These are phyloP conservation scores for Magallana ariakensis DNA, from an alignment of 1,140 invertebrate species.

Conservation along the genomic window DNA sequence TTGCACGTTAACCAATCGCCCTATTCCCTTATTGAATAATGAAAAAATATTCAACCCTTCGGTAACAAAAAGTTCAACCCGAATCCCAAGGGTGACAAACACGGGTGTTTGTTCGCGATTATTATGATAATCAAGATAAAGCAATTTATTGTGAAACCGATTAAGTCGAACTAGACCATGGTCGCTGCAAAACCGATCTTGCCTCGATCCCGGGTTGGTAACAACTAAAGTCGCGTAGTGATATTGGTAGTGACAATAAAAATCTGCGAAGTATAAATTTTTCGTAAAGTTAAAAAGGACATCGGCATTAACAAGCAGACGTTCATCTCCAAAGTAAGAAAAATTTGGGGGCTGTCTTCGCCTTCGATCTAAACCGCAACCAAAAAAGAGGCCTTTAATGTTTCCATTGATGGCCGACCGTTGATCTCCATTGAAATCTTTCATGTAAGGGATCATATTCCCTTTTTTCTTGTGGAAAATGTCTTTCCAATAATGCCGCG, in stretches of 20 bases:
- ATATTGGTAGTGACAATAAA: slow-evolving; percentile 58
- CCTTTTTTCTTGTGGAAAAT: slow-evolving; percentile 49
- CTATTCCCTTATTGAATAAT: background rate
- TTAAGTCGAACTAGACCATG: background rate
- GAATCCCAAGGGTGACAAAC: background rate
- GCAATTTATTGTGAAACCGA: background rate
- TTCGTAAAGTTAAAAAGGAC: slow-evolving; percentile 44
- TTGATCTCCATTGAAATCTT: slow-evolving; percentile 57
- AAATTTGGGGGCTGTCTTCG: slow-evolving; percentile 25
- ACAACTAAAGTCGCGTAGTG: slow-evolving; percentile 30
- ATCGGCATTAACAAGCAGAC: slow-evolving; percentile 49
- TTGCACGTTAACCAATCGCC: background rate
- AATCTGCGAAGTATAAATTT: slow-evolving; percentile 69
- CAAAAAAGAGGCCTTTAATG: slow-evolving; percentile 60
- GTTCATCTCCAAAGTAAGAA: slow-evolving; percentile 52
- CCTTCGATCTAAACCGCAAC: slow-evolving; percentile 35
- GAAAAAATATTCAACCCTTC: background rate
- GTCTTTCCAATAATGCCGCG: slow-evolving; percentile 44
- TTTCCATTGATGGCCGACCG: slow-evolving; percentile 52
- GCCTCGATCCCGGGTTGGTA: background rate
- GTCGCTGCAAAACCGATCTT: background rate
- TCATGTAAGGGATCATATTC: slow-evolving; percentile 53
- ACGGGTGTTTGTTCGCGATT: background rate
- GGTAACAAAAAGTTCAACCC: background rate
- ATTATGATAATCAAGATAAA: background rate